Percentiles rank a stretch among this genome's conserved stretches.
Evolutionary conservation across 2,888 invertebrate species (phyloP).

Genomic region (Pachydiplax longipennis): DNA sequence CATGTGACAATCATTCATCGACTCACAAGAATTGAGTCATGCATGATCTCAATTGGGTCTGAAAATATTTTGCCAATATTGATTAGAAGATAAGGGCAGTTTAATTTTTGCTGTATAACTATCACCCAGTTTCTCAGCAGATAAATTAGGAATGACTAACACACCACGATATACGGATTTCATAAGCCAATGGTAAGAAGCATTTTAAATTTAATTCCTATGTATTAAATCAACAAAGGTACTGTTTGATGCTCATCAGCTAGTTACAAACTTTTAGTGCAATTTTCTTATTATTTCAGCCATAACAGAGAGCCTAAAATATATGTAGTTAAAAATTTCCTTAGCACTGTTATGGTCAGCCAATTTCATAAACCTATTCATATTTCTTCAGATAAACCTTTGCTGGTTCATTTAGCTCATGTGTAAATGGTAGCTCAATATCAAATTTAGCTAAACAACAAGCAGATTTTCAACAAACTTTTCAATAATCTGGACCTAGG

Average conservation of each 20-base stretch:
- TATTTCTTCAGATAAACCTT: background rate
- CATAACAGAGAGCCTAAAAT: background rate
- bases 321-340: background rate
- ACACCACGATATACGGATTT: too few species aligned
- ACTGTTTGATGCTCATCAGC: background rate
- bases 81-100: too few species aligned
- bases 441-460: background rate
- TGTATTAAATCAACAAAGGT: background rate
- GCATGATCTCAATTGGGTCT: too few species aligned
- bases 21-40: too few species aligned
- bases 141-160: too few species aligned
- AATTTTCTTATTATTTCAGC: background rate
- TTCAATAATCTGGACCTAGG: too few species aligned
- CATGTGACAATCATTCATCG: too few species aligned
- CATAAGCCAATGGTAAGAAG: too few species aligned
- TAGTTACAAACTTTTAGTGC: background rate
- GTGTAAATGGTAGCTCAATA: background rate
- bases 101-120: too few species aligned
- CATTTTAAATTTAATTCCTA: too few species aligned
- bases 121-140: too few species aligned
- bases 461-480: background rate
- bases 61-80: too few species aligned
- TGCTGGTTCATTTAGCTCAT: background rate
- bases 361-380: background rate
- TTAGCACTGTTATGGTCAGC: background rate